Conservation (phyloP, 2,888 invertebrate genomes). For the Acrobasis repandana region DNA sequence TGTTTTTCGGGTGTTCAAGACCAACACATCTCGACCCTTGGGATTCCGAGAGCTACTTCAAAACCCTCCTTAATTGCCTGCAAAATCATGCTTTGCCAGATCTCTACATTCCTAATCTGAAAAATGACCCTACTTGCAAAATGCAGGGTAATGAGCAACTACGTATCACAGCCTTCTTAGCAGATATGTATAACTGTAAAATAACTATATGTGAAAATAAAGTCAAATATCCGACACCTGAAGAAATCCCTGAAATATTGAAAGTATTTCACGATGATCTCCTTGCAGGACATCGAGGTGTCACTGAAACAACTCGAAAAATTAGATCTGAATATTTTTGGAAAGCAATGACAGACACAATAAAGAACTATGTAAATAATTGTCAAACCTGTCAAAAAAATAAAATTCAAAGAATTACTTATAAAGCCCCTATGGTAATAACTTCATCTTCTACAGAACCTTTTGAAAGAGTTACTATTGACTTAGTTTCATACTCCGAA, state of each 20-base stretch:
- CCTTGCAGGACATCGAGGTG: no score
- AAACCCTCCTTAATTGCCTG: constrained; percentile 37
- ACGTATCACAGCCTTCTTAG: constrained; percentile 31
- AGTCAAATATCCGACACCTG: no score
- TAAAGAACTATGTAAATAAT: no score
- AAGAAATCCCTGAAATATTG: no score
- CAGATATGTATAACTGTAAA: constrained; percentile 37
- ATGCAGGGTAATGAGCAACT: constrained; percentile 26
- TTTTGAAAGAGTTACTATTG: constrained; percentile 26
- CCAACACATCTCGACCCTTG: constrained; percentile 35
- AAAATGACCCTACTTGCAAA: constrained; percentile 20
- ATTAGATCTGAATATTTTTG: no score
- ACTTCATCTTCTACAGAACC: constrained; percentile 31
- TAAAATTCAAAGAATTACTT: background rate
- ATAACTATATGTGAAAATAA: constrained; percentile 40
- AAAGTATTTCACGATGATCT: no score
- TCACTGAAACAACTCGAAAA: no score
- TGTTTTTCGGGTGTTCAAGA: constrained; percentile 30
- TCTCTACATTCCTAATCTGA: constrained; percentile 13
- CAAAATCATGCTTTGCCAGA: constrained; percentile 31
- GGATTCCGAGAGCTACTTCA: constrained; percentile 45
- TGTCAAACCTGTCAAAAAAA: no score
- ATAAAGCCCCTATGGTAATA: constrained; percentile 32
- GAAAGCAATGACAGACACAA: no score
- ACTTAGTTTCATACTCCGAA: background rate